Evolutionary conservation across 2,797 vertebrate genomes (phyloP), one percentile per base, ranked within the genome.

Genomic region (Decapterus maruadsi): DNA sequence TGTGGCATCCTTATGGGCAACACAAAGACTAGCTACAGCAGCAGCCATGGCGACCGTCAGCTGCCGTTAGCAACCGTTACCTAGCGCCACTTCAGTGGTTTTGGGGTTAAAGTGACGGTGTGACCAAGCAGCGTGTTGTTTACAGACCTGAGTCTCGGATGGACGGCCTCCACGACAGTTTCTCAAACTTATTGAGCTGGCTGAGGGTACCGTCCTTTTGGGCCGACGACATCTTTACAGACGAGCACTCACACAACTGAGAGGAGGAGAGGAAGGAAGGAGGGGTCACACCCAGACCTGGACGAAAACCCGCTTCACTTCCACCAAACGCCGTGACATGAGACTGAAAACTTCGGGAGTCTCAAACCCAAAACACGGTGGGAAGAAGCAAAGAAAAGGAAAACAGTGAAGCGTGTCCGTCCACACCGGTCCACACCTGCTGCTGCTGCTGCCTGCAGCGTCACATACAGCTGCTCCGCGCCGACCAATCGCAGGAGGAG

Each of bases 121-220:
- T 1, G 7, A 5, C 11, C 14, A 8, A 6, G 72, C 57, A 66
- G 57, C 67, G 22, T 54, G 83, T 66, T 83, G 83, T 91, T 71
- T 88, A 96, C 97, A 95, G 92, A 98, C 97, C 97, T 94, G 96
- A 92, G 67, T 94, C 94, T 75, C 94, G 92, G 84, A 93, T 75
- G 65, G 94, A 95, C 83, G 96, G 96, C 92, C 96, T 95, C 92
- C 95, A 96, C 81, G 95, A 96, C 88, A 98, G 94, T 85, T 96
- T 96, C 91, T 97, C 97, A 90, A 98, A 99, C 84, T 94, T 95
- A 86, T 96, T 97, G 89, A 98, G 95, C 87, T 95, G 94, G 84
- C 77, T 92, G 76, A 77, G 77, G 58, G 78, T 90, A 57, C 87
- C 90, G 64, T 87, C 82, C 0, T 81, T 82, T 38, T 89, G 85